Percentiles rank a stretch among this genome's conserved stretches.
Evolutionary conservation across 2,888 invertebrate species (phyloP).

Genomic region (Hyppa rectilinea): DNA sequence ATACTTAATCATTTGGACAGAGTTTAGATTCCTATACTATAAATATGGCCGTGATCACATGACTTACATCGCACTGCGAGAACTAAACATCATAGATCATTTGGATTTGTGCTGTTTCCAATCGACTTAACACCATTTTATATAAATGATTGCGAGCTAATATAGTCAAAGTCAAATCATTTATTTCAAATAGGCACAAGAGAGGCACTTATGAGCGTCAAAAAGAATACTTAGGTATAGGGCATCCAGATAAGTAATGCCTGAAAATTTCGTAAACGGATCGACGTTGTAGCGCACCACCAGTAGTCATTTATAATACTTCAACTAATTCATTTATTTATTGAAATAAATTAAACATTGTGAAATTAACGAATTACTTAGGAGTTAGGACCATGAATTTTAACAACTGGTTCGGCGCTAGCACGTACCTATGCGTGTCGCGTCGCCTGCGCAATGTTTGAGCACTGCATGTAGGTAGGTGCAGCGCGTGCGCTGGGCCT

Average conservation of each 20-base stretch:
- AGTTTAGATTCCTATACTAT: not conserved
- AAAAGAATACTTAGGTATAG: no score
- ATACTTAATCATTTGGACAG: not conserved
- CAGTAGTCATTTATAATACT: no score
- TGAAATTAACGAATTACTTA: not conserved
- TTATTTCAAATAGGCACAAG: no score
- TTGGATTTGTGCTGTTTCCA: not conserved
- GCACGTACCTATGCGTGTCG: not conserved
- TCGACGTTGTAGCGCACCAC: no score
- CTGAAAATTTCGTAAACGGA: no score
- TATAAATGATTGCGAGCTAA: no score
- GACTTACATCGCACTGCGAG: no score
- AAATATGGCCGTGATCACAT: not conserved
- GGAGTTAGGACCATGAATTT: not conserved
- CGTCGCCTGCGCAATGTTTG: slow-evolving; percentile 40
- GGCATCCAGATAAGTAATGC: no score
- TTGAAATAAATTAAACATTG: not conserved
- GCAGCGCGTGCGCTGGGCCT: slow-evolving; percentile 17
- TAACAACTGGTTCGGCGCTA: not conserved
- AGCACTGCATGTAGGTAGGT: slow-evolving; percentile 36
- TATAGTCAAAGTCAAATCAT: no score
- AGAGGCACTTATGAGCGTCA: no score
- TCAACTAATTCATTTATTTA: no score
- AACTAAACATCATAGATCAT: not conserved
- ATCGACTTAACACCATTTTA: no score